Conservation (phyloP, 1,140 invertebrate species). For the Lepidurus couesii region DNA sequence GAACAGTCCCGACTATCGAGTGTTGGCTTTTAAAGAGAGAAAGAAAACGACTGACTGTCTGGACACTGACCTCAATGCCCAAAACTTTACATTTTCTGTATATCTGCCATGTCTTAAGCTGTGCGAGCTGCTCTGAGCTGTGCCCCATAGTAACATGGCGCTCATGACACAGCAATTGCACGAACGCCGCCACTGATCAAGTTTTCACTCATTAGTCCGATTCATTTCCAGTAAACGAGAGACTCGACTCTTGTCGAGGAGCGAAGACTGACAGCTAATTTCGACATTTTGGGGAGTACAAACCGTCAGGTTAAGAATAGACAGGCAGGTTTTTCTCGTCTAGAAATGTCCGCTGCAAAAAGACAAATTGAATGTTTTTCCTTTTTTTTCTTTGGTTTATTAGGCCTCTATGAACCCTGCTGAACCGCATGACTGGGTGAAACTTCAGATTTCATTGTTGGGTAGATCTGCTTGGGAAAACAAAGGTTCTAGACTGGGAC, state of each 20-base stretch:
- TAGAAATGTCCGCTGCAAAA: too few relatives aligned
- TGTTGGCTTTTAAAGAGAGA: background rate
- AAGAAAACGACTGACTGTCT: conserved; percentile 19
- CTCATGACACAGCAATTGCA: background rate
- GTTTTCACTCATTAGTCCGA: background rate
- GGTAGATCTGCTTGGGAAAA: too few relatives aligned
- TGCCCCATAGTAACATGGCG: background rate
- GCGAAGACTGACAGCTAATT: background rate
- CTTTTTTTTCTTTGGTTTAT: too few relatives aligned
- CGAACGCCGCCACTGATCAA: background rate
- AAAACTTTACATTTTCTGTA: background rate
- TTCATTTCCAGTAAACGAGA: background rate
- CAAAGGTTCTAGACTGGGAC: too few relatives aligned
- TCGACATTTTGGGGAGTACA: background rate
- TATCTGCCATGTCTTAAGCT: background rate
- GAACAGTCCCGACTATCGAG: background rate
- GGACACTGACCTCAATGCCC: conserved; percentile 13
- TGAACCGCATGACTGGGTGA: too few relatives aligned
- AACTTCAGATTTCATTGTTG: too few relatives aligned
- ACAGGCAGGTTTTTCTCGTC: too few relatives aligned
- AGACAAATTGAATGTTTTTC: too few relatives aligned
- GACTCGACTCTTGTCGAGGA: background rate
- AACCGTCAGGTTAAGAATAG: too few relatives aligned
- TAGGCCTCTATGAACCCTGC: too few relatives aligned
- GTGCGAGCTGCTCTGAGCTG: background rate